Conservation (phyloP, 2,888 invertebrate species). For the Suillia variegata region DNA sequence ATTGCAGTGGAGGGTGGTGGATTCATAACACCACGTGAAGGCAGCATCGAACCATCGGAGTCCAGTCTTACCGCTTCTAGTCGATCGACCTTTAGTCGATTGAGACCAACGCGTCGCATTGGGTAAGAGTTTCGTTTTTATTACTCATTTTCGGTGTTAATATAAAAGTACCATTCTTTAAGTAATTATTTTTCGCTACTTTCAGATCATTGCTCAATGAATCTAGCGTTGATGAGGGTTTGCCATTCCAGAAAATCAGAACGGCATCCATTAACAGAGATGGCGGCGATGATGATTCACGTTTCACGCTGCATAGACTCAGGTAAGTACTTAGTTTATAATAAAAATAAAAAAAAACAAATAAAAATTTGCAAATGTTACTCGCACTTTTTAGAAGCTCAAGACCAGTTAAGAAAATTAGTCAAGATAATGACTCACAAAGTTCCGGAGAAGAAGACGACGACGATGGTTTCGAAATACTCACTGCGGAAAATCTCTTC, state of each 20-base stretch:
- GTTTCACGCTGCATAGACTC: constrained; percentile 69
- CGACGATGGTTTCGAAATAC: constrained; percentile 88
- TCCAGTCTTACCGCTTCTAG: constrained; percentile 66
- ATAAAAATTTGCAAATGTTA: constrained; percentile 7
- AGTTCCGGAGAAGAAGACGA: constrained; percentile 88
- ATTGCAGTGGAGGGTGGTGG: constrained; percentile 91
- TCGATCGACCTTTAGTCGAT: constrained; percentile 62
- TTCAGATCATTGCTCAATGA: constrained; percentile 71
- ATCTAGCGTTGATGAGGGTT: constrained; percentile 73
- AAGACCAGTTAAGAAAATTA: constrained; percentile 69
- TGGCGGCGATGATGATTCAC: constrained; percentile 66
- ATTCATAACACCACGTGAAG: constrained; percentile 68
- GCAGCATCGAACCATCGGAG: constrained; percentile 78
- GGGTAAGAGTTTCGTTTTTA: too few species aligned
- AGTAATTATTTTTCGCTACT: too few species aligned
- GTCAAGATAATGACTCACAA: constrained; percentile 74
- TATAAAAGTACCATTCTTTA: too few species aligned
- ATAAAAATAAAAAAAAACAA: constrained; percentile 1
- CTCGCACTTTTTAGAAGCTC: constrained; percentile 65
- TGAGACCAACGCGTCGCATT: constrained; percentile 67
- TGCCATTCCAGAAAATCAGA: constrained; percentile 66
- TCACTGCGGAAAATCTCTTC: constrained; percentile 89
- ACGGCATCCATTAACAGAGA: constrained; percentile 66
- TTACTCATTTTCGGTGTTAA: background rate
- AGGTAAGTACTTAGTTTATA: constrained; percentile 61